Conservation (phyloP, 2,888 invertebrate genomes). For the Drosophila sordidapex region DNA sequence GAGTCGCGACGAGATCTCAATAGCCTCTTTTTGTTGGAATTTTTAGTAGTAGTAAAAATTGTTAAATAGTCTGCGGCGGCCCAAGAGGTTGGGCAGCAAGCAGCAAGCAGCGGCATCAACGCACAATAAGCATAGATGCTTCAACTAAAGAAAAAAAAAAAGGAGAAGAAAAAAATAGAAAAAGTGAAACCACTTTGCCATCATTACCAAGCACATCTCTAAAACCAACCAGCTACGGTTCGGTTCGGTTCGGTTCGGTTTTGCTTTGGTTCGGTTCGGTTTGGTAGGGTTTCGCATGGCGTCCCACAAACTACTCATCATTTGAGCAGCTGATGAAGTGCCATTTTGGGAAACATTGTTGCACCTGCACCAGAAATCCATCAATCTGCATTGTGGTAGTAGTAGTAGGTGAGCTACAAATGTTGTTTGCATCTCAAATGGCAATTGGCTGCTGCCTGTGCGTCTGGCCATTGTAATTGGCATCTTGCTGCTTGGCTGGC, state of each 20-base stretch:
- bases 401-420: conserved; percentile 44
- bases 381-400: conserved; percentile 45
- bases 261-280: background rate
- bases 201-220: conserved; percentile 51
- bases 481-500: conserved; percentile 22
- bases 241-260: background rate
- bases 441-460: conserved; percentile 16
- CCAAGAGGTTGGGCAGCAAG: conserved; percentile 57
- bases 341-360: conserved; percentile 66
- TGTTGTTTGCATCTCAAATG: conserved; percentile 29
- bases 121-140: conserved; percentile 51
- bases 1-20: conserved; percentile 51
- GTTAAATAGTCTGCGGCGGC: conserved; percentile 76
- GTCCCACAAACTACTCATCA: conserved; percentile 55
- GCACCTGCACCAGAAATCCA: conserved; percentile 65
- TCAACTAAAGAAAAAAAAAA: conserved; percentile 2
- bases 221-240: conserved; percentile 21
- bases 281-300: conserved; percentile 17
- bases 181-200: conserved; percentile 70
- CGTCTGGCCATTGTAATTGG: conserved; percentile 45
- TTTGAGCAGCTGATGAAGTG: conserved; percentile 54
- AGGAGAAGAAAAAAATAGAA: conserved; percentile 10
- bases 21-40: conserved; percentile 46
- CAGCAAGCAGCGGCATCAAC: conserved; percentile 7
- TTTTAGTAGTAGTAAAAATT: conserved; percentile 79